Conservation (phyloP, 2,888 invertebrate genomes). For the Steromphala cineraria region DNA sequence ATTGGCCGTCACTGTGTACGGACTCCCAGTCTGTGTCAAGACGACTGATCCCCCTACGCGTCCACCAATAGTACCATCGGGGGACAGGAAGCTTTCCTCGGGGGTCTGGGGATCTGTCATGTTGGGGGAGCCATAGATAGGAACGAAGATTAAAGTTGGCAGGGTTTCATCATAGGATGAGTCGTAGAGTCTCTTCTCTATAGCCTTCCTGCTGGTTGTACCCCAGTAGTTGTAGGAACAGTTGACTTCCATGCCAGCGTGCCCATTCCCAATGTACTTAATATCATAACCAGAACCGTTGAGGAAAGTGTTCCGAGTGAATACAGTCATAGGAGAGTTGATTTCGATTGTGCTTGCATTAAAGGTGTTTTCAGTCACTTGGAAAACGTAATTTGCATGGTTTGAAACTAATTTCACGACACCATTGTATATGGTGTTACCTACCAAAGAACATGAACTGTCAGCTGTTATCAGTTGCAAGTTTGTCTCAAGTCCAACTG, state of each 20-base stretch:
- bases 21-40: constrained; percentile 20
- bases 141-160: constrained; percentile 25
- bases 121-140: constrained; percentile 35
- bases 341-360: not conserved
- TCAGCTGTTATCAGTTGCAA: no score
- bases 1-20: constrained; percentile 34
- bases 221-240: constrained; percentile 44
- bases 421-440: not conserved
- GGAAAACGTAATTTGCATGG: not conserved
- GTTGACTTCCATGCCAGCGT: constrained; percentile 17
- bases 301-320: not conserved
- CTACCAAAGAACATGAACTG: not conserved
- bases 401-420: not conserved
- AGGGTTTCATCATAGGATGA: constrained; percentile 26
- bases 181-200: constrained; percentile 34
- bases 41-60: constrained; percentile 24
- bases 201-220: constrained; percentile 23
- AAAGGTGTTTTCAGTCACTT: not conserved
- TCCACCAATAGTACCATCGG: constrained; percentile 36
- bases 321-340: not conserved
- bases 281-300: not conserved
- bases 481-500: no score
- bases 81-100: constrained; percentile 24
- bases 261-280: not conserved
- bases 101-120: constrained; percentile 26